Conservation (phyloP, 2,797 vertebrate genomes). For the Neosilurus mollespiculum region DNA sequence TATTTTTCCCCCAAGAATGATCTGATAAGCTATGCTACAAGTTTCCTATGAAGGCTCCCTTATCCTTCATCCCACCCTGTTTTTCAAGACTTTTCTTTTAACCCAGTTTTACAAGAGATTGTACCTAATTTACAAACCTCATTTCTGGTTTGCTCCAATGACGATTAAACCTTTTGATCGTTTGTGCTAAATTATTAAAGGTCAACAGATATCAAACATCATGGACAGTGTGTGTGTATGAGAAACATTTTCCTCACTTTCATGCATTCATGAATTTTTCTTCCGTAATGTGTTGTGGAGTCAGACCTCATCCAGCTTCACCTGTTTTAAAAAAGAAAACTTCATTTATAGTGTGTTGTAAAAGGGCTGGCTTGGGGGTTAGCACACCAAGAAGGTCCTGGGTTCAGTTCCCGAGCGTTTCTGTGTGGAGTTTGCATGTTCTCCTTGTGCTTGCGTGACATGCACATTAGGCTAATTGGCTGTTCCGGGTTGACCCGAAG, state of each 20-base stretch:
- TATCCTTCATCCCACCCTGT: not conserved
- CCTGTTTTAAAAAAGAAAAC: too few relatives aligned
- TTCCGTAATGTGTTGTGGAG: not conserved
- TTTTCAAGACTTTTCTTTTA: not conserved
- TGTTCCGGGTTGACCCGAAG: too few relatives aligned
- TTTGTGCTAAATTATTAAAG: constrained; percentile 13
- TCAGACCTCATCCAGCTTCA: not conserved
- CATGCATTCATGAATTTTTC: not conserved
- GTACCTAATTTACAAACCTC: not conserved
- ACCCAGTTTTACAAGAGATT: not conserved
- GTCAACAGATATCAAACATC: not conserved
- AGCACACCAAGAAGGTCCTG: too few relatives aligned
- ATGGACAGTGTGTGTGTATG: not conserved
- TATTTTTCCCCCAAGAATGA: not conserved
- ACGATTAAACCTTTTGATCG: not conserved
- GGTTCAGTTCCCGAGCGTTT: too few relatives aligned
- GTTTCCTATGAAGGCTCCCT: not conserved
- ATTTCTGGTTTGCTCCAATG: not conserved
- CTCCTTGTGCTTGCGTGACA: too few relatives aligned
- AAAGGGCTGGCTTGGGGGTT: too few relatives aligned
- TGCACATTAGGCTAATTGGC: too few relatives aligned
- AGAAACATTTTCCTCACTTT: not conserved
- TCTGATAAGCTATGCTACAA: not conserved
- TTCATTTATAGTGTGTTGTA: too few relatives aligned
- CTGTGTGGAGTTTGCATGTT: too few relatives aligned